Conservation (phyloP, 2,888 invertebrate genomes). For the Synanthedon andrenaeformis region DNA sequence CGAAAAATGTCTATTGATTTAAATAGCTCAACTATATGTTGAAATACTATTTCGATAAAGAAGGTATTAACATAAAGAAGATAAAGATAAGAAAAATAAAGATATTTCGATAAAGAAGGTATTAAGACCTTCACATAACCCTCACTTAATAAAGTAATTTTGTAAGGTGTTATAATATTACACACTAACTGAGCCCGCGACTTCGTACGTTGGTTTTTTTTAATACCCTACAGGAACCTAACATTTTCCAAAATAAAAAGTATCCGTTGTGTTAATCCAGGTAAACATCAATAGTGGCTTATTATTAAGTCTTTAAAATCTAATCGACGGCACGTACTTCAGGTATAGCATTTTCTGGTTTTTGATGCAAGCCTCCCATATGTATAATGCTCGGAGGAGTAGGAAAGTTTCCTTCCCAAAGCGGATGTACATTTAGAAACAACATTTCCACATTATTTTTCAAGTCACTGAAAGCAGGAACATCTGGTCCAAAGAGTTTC, state of each 20-base stretch:
- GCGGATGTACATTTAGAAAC: conserved; percentile 24
- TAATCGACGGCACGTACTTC: conserved; percentile 9
- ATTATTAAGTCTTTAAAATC: too few species aligned
- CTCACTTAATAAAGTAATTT: too few species aligned
- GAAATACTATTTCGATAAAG: too few species aligned
- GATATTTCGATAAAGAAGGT: too few species aligned
- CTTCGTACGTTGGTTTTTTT: too few species aligned
- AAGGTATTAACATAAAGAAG: too few species aligned
- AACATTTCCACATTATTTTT: conserved; percentile 21
- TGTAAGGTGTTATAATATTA: too few species aligned
- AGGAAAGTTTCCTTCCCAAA: conserved; percentile 29
- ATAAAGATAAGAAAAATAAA: too few species aligned
- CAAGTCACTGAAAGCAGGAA: not conserved
- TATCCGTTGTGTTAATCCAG: not conserved
- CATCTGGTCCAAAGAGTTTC: conserved; percentile 16
- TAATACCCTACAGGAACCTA: too few species aligned
- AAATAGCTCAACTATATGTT: not conserved
- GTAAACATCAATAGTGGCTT: not conserved
- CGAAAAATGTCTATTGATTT: not conserved
- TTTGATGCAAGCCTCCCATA: conserved; percentile 28
- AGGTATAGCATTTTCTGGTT: conserved; percentile 16
- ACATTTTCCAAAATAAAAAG: too few species aligned
- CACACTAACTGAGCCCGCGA: too few species aligned
- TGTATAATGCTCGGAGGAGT: conserved; percentile 24
- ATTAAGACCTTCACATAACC: too few species aligned